A percentile compares a stretch with the other conserved stretches of the same genome.
Conservation (phyloP, 92 coral and sea anemone species). For the Heliopora coerulea region DNA sequence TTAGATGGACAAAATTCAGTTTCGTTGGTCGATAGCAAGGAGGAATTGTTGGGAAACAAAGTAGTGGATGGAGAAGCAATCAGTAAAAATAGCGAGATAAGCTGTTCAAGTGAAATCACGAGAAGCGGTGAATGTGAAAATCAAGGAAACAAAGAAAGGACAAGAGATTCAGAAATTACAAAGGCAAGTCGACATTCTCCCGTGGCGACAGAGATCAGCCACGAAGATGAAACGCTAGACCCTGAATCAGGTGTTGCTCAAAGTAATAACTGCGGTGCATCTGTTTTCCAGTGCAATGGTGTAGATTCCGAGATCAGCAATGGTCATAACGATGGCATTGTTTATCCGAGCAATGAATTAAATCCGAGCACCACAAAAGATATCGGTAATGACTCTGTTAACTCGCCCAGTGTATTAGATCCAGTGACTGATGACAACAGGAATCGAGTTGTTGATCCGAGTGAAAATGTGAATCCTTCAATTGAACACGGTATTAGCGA, state of each 20-base stretch:
- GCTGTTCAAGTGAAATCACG: too few species aligned
- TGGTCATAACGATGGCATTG: neutral
- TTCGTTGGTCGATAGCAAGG: neutral
- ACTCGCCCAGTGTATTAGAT: neutral
- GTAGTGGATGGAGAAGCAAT: too few species aligned
- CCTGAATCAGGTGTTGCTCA: neutral
- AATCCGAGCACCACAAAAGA: neutral
- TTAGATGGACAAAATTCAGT: too few species aligned
- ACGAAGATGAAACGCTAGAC: too few species aligned
- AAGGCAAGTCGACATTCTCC: too few species aligned
- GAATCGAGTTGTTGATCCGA: conserved; percentile 19
- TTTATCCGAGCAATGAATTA: too few species aligned
- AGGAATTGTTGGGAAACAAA: too few species aligned
- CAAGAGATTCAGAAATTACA: neutral
- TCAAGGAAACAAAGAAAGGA: neutral
- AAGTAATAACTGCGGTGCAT: neutral
- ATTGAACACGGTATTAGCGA: too few species aligned
- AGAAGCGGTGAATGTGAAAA: neutral
- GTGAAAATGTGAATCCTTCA: too few species aligned
- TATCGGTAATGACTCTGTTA: neutral
- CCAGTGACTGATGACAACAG: neutral
- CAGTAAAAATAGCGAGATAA: too few species aligned
- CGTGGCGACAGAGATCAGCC: too few species aligned
- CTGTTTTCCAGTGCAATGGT: neutral
- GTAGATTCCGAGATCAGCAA: neutral